A percentile compares a stretch with the other conserved stretches of the same genome.
Evolutionary conservation across 2,888 invertebrate genomes (phyloP).

Genomic region (Drosophila austrosaltans): DNA sequence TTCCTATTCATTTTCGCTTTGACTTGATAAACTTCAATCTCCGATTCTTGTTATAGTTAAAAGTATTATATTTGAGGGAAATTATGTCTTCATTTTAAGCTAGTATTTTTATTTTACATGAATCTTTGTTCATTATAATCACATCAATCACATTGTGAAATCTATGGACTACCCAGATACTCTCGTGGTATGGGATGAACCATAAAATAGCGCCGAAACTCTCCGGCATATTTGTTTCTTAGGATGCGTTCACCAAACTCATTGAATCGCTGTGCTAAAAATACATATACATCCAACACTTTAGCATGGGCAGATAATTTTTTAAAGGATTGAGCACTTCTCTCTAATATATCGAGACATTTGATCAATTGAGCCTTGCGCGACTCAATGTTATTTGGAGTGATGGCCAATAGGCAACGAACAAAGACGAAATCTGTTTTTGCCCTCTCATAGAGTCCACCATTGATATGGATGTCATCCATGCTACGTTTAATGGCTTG

Average conservation of each 20-base stretch:
- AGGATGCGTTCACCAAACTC: slow-evolving; percentile 88
- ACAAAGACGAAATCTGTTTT: slow-evolving; percentile 90
- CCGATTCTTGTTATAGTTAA: too few species aligned
- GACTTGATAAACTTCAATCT: neutral
- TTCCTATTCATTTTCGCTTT: too few species aligned
- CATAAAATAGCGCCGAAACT: slow-evolving; percentile 90
- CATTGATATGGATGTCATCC: slow-evolving; percentile 90
- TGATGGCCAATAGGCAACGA: slow-evolving; percentile 90
- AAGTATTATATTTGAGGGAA: too few species aligned
- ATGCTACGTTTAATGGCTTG: slow-evolving; percentile 88
- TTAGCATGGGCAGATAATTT: slow-evolving; percentile 91
- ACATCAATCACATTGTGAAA: neutral
- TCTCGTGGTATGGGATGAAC: slow-evolving; percentile 86
- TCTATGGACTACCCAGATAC: slow-evolving; percentile 77
- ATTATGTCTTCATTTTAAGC: too few species aligned
- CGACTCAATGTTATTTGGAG: slow-evolving; percentile 79
- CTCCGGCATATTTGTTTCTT: slow-evolving; percentile 92
- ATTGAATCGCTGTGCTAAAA: slow-evolving; percentile 88
- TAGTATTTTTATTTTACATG: neutral
- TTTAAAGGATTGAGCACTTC: slow-evolving; percentile 88
- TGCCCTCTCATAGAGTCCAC: slow-evolving; percentile 91
- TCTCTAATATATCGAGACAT: slow-evolving; percentile 85
- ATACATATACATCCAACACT: slow-evolving; percentile 86
- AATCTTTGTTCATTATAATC: slow-evolving; percentile 3
- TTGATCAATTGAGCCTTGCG: slow-evolving; percentile 68